Base-by-base conservation (phyloP, 2,888 invertebrate genomes). In the Zhengitettix transpicula region DNA sequence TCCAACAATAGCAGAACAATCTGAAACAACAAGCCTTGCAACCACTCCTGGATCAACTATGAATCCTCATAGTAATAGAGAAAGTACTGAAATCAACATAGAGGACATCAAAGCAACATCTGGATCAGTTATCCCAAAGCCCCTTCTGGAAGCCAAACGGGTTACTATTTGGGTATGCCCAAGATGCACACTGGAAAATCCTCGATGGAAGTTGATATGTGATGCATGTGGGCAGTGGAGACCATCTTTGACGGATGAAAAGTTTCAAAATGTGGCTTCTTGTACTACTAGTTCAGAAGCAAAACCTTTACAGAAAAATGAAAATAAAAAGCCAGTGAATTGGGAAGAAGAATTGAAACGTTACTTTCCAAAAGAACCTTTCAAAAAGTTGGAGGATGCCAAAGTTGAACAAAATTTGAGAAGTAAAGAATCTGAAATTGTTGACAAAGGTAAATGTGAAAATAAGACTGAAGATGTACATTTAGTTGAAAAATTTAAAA, bases 171-270 rank as follows among this genome's bases (percentile, higher is more conserved):
- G 83, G 84, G 70, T 71, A n/a, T 83, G 83, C 68, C 75, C 78
- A 1, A 74, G 75, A 62, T 83, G 83, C 67, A 81, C 81, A 1
- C 69, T 78, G 56, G 76, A 80, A 66, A 83, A 83, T 69, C 76
- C 77, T 42, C 77, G 78, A 59, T 80, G 80, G 74, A 72, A 81
- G 63, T 78, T 81, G 14, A 81, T 81, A 47, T 84, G 84, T 69
- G 79, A 79, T 64, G 78, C 79, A 16, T 83, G 83, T 65, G 77
- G 77, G 40, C 72, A 73, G 52, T 77, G 77, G 64, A 76, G 77
- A 66, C 76, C 77, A 0, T 74, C 75, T 63, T 28, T 51, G 44
- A 42, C 42, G 17, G 57, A 61, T 17, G 47, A 14, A 47, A 47
- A 47, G 47, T 5, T 14, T 28, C 28, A 28, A 28, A 28, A 28